Evolutionary conservation across 2,797 vertebrate species (phyloP), one percentile per base, ranked within the genome.

Genomic region (Stomatorhinus walkeri): DNA sequence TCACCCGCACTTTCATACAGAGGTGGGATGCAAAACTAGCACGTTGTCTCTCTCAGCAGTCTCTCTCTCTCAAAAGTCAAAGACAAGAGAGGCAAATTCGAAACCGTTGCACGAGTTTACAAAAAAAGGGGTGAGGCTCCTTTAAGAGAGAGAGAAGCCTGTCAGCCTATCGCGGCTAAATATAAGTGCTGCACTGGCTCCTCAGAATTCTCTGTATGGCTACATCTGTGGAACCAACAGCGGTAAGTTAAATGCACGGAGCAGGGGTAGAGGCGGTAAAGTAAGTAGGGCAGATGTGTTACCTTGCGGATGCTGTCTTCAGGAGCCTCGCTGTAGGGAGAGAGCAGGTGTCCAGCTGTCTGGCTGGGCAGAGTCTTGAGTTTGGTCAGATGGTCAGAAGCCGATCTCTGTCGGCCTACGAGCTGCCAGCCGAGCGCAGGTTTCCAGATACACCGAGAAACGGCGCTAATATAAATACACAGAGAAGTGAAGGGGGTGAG

Each of bases 261-360:
- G n/a, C 72, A 7, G 88, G 10, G 88, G 72, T 61, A 89, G 43
- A 22, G 48, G 48, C 72, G 88, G 83, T 16, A 56, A 79, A 85
- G 56, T 89, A 88, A 85, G 56, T 89, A 92, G 92, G 90, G 87
- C 90, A 92, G 90, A 89, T 79, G 91, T 89, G 85, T 90, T 93
- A 93, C 93, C 93, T 93, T 90, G 90, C 85, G 88, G 91, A 87
- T 85, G 90, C 88, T 88, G 89, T 93, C 90, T 91, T 88, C 88
- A 52, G 89, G 68, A 88, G 52, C 83, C 87, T 46, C 22, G 87
- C 84, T 8, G 88, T 28, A 72, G 32, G 32, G 24, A 49, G 40
- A 76, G 88, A 56, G 87, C 92, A 92, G 92, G 91, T 93, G 91
- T 88, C 87, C 87, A 88, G 59, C 59, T 88, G 48, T 14, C 64